Evolutionary conservation across 1,140 invertebrate genomes (phyloP), one percentile per base, ranked within the genome.

Genomic region (Drosophila insularis): DNA sequence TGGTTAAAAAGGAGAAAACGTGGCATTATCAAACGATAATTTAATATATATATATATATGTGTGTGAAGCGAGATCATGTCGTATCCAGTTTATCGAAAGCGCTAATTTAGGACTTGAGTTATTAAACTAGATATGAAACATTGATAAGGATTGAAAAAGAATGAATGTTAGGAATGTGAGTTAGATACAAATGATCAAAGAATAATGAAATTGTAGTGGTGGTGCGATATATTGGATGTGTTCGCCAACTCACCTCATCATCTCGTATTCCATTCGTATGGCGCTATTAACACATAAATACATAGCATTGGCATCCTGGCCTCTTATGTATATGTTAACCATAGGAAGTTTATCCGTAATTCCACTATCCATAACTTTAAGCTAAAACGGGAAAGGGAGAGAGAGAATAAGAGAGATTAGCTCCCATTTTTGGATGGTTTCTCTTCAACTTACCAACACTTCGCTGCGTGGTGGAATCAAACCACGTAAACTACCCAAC

Each of bases 191-290:
- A 11, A 4, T 11, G 10, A 37, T 0, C 10, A 11, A 0, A 13
- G 11, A 11, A 37, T 37, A 50, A 71, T 63, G 23, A 54, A 40
- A 31, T 23, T 71, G 72, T 19, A 35, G 37, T 58, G 67, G 63
- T 59, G 7, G 39, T 75, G 40, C 69, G 70, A 58, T 71, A 21
- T 27, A 27, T 27, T 64, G 14, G 14, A 17, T 39, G 2, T 17
- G 56, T 10, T 40, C 43, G 55, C 13, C n/a, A 27, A 77, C 76
- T 74, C 69, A 92, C 90, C 71, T 80, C 43, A 79, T 74, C 61
- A 92, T 68, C 46, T 91, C 91, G 35, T 89, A 73, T 58, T 92
- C 91, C 56, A 89, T 78, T 2, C 85, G 78, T 43, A 92, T 82
- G 3, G 80, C 84, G 40, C 81, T 90, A 60, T 92, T 92, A 6